A percentile compares a stretch with the other conserved stretches of the same genome.
Conservation (phyloP, 1,140 invertebrate genomes). For the Pantala flavescens region DNA sequence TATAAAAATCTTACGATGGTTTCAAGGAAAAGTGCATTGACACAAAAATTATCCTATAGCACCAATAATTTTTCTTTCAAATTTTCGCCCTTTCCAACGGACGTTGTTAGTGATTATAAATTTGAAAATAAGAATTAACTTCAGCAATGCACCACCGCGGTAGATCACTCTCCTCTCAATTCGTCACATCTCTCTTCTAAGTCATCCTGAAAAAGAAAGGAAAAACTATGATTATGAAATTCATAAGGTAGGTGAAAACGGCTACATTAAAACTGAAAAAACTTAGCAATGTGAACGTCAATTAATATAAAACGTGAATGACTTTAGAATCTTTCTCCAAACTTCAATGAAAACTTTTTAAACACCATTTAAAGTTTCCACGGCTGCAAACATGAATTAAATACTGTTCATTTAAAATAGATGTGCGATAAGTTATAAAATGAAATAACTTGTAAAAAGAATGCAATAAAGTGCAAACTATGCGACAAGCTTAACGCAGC, state of each 20-base stretch:
- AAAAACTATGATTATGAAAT: no score
- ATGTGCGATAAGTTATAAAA: no score
- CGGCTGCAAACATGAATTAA: no score
- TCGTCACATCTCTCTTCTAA: constrained; percentile 49
- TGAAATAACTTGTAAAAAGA: not conserved
- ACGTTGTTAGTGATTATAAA: constrained; percentile 15
- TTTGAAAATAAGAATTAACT: not conserved
- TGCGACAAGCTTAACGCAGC: no score
- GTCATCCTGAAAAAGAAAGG: constrained; percentile 39
- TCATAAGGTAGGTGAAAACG: no score
- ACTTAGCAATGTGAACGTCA: no score
- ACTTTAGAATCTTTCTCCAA: no score
- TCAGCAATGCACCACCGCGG: not conserved
- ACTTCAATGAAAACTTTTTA: no score
- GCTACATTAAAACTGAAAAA: no score
- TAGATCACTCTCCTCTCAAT: constrained; percentile 32
- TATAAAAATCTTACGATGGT: not conserved
- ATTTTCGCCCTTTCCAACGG: constrained; percentile 21
- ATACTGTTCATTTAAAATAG: no score
- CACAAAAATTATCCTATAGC: not conserved
- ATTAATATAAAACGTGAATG: no score
- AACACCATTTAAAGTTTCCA: no score
- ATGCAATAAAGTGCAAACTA: not conserved
- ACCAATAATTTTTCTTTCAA: constrained; percentile 14
- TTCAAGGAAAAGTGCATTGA: constrained; percentile 14